Evolutionary conservation across 1,140 invertebrate genomes (phyloP).

Genomic region (Plodia interpunctella): DNA sequence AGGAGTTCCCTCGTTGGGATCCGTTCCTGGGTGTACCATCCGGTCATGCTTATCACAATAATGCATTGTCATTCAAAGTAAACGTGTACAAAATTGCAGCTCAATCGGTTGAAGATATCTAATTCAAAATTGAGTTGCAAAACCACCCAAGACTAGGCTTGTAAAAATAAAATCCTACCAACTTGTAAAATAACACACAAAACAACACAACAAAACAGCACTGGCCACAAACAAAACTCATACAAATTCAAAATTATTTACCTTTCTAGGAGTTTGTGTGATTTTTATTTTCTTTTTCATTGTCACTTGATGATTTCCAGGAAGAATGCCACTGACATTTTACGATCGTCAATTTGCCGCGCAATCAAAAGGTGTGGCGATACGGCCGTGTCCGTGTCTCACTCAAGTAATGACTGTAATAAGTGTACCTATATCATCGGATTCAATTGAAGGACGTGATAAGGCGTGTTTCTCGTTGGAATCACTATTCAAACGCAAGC

Average conservation of each 20-base stretch:
- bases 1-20: no score
- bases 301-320: not conserved
- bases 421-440: not conserved
- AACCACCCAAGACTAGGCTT: no score
- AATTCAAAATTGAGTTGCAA: no score
- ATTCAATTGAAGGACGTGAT: not conserved
- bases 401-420: not conserved
- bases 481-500: not conserved
- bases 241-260: conserved; percentile 14
- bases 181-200: conserved; percentile 14
- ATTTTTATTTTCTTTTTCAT: conserved; percentile 61
- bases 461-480: not conserved
- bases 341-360: not conserved
- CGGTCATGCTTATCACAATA: no score
- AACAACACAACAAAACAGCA: not conserved
- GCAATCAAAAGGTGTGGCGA: conserved; percentile 5
- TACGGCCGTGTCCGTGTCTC: not conserved
- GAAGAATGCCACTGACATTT: conserved; percentile 1
- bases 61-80: no score
- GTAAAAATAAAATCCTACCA: no score
- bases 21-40: no score
- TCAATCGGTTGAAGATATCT: no score
- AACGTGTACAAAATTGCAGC: no score
- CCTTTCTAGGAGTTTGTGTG: conserved; percentile 42
- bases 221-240: not conserved